Percentiles rank a stretch among this genome's conserved stretches.
These are phyloP conservation scores for Serripes groenlandicus DNA, from an alignment of 2,888 invertebrate genomes.

Conservation along the genomic window DNA sequence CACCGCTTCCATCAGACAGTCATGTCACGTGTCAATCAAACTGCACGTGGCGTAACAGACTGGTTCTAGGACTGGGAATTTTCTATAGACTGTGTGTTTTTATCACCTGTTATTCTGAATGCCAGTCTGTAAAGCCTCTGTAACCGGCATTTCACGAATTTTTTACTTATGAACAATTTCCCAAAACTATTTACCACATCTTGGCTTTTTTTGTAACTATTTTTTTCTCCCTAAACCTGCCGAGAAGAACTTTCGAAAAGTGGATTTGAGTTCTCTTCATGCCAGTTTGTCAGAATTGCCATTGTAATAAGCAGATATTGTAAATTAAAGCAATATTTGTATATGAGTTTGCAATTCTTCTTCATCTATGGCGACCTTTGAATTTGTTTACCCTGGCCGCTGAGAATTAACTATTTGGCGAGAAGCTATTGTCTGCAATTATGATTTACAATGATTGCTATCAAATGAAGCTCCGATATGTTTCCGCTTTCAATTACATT, in stretches of 20 bases:
- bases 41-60: slow-evolving; percentile 59
- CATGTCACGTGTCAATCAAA: slow-evolving; percentile 65
- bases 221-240: not conserved
- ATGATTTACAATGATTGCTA: too few species aligned
- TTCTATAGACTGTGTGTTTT: slow-evolving; percentile 32
- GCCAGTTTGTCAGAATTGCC: too few species aligned
- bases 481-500: too few species aligned
- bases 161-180: slow-evolving; percentile 21
- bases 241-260: not conserved
- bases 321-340: too few species aligned
- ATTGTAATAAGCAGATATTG: too few species aligned
- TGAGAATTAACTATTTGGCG: too few species aligned
- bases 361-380: too few species aligned
- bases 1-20: slow-evolving; percentile 43
- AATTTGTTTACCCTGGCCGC: too few species aligned
- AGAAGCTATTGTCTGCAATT: too few species aligned
- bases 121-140: slow-evolving; percentile 18
- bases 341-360: too few species aligned
- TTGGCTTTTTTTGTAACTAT: slow-evolving; percentile 1
- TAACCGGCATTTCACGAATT: slow-evolving; percentile 15
- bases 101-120: slow-evolving; percentile 44
- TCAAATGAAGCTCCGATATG: too few species aligned
- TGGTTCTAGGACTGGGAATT: slow-evolving; percentile 26
- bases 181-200: slow-evolving; percentile 19
- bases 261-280: too few species aligned